Base-by-base conservation (phyloP, 2,888 invertebrate species). In the Bombylius major region DNA sequence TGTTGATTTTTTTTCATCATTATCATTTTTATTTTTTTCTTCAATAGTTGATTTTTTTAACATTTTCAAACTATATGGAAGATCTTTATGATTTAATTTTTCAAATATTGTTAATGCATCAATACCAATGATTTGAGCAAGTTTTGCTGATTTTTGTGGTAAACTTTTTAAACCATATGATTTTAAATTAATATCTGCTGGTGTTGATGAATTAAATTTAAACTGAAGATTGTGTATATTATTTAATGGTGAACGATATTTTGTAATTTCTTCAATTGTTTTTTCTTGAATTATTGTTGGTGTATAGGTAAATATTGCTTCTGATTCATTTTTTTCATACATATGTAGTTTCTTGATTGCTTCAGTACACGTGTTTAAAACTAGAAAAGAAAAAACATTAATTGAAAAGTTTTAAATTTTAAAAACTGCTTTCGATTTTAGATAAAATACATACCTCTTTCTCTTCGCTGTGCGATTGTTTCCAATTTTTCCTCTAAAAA, bases 241-340 rank as follows among this genome's bases (percentile, higher is more conserved):
- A 39, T 55, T 56, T 2, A 59, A 36, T 33, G 56, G 56, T 33
- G 59, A 59, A 32, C 56, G 56, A 51, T 59, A 23, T 23, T 23
- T 23, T 23, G 23, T 23, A 23, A 23, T 23, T 23, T 23, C 23
- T 23, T 23, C 23, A 23, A 23, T 23, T 23, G 1, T 1, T 23
- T 23, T 23, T 23, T 23, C 23, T 23, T 23, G 23, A 23, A 23
- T 23, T 23, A 23, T 23, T 36, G 55, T 50, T 31, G 59, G 56
- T 23, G 59, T 59, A 46, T 48, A 56, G 13, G 56, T 48, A 39
- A 59, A 59, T 53, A 8, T 56, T 4, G 47, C 47, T 45, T 47
- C 49, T 23, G 42, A 44, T 34, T 39, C 39, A 31, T 34, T 42
- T 51, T 13, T 44, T 46, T 54, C 53, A 31, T 47, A 23, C 13